Base-by-base conservation (phyloP, 2,113 vertebrate genomes). In the Gopherus flavomarginatus region DNA sequence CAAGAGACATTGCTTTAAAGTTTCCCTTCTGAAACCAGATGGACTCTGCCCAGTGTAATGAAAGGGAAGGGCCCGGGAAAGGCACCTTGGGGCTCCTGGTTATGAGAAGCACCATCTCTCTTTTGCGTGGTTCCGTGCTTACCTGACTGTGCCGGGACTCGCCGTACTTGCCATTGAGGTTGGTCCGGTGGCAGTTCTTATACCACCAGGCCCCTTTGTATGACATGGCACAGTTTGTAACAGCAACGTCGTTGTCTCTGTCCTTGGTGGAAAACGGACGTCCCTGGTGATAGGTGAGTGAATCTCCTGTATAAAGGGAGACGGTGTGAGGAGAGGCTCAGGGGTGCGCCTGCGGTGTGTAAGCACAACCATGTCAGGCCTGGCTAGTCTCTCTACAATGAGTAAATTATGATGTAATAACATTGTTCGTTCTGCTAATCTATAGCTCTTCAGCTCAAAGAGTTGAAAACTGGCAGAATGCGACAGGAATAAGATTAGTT, bases 131-230 rank as follows among this genome's bases (percentile, higher is more conserved):
- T 82, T 77, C 4, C 87, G 27, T 16, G 57, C 97, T 95, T 96
- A 99, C 99, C 99, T 99, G 99, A 78, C 99, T 99, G 98, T 99
- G 99, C 95, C 99, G 98, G 96, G 99, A 99, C 97, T 99, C 99
- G 19, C 99, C 99, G 1, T 99, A 99, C 97, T 99, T 99, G 93
- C 99, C 99, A 0, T 99, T 99, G 97, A 99, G 99, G 97, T 99
- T 99, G 93, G 99, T 99, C 80, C 99, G 98, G 95, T 99, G 99
- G 97, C 99, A 99, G 98, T 99, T 99, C 98, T 99, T 99, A 19
- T 99, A 99, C 99, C 99, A 99, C 99, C 99, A 99, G 12, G 99
- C 99, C 84, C 99, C 99, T 98, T 99, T 99, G 98, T 99, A 99
- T 8, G 99, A 99, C 98, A 99, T 98, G 95, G 99, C 99, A 35